A percentile compares a stretch with the other conserved stretches of the same genome.
Conservation (phyloP, 2,113 vertebrate species). For the Dissostichus mawsoni region DNA sequence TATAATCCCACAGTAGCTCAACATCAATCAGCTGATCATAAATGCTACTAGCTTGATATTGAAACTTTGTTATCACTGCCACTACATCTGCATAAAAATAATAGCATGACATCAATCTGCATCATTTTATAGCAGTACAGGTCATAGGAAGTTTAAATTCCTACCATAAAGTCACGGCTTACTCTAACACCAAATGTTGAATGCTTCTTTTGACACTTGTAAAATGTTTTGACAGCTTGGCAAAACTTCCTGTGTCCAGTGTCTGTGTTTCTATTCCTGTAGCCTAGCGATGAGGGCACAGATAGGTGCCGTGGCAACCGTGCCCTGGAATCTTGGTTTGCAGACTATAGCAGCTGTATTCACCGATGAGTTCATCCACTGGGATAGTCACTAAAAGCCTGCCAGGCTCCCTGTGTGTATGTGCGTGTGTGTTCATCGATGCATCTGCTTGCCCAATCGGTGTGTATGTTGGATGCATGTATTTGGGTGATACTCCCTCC, state of each 20-base stretch:
- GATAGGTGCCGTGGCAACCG: constrained; percentile 58
- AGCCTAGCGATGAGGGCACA: constrained; percentile 42
- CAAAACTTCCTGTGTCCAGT: constrained; percentile 17
- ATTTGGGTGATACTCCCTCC: constrained; percentile 56
- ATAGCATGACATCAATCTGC: constrained; percentile 35
- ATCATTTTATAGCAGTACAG: constrained; percentile 3
- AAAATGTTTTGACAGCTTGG: constrained; percentile 50
- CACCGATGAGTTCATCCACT: constrained; percentile 77
- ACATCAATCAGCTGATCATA: constrained; percentile 54
- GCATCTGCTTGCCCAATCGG: not conserved
- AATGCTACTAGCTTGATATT: constrained; percentile 26
- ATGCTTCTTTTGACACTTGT: constrained; percentile 25
- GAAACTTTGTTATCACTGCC: not conserved
- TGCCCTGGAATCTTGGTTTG: constrained; percentile 69
- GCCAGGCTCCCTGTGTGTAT: constrained; percentile 15
- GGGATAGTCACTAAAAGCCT: constrained; percentile 54
- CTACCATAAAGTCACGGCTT: constrained; percentile 50
- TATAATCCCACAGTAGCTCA: constrained; percentile 1
- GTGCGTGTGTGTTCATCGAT: constrained; percentile 8
- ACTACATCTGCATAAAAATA: constrained; percentile 50
- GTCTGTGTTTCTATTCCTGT: constrained; percentile 76
- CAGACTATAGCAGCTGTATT: constrained; percentile 84
- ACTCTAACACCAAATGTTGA: not conserved
- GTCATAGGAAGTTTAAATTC: constrained; percentile 57
- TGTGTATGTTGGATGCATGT: constrained; percentile 5